Conservation (phyloP, 2,888 invertebrate genomes). For the Volucella inflata region DNA sequence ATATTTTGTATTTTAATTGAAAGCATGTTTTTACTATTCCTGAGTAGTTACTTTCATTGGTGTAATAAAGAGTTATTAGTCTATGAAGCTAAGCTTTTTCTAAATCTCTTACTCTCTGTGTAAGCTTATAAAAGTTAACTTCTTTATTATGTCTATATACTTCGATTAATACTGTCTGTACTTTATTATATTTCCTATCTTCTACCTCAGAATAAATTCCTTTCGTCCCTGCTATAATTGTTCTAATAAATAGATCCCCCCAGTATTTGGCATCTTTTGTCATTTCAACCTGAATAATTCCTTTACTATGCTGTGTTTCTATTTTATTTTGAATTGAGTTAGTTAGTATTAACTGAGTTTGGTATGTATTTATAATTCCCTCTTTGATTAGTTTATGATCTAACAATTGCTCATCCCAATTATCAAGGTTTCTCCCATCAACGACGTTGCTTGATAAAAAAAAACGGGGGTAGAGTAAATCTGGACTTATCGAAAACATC, state of each 20-base stretch:
- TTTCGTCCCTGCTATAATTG: not conserved
- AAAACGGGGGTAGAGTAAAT: too few species aligned
- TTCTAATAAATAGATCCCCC: not conserved
- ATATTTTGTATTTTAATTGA: too few species aligned
- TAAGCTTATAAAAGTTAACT: conserved; percentile 7
- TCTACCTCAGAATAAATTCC: not conserved
- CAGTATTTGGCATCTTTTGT: not conserved
- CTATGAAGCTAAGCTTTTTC: too few species aligned
- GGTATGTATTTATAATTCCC: not conserved
- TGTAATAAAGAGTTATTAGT: too few species aligned
- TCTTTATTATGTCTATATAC: conserved; percentile 1
- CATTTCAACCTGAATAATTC: not conserved
- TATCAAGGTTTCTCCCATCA: too few species aligned
- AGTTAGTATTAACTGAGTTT: conserved; percentile 6
- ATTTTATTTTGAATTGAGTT: not conserved
- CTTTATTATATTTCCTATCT: too few species aligned
- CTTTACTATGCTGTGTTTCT: not conserved
- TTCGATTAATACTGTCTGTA: not conserved
- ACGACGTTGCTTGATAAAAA: too few species aligned
- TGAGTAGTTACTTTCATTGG: too few species aligned
- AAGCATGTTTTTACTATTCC: too few species aligned
- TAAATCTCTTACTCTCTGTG: not conserved
- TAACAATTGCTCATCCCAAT: too few species aligned
- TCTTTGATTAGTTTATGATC: not conserved
- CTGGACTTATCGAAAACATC: too few species aligned